Evolutionary conservation across 2,888 invertebrate genomes (phyloP), one percentile per base, ranked within the genome.

Genomic region (Zaprionus bogoriensis): DNA sequence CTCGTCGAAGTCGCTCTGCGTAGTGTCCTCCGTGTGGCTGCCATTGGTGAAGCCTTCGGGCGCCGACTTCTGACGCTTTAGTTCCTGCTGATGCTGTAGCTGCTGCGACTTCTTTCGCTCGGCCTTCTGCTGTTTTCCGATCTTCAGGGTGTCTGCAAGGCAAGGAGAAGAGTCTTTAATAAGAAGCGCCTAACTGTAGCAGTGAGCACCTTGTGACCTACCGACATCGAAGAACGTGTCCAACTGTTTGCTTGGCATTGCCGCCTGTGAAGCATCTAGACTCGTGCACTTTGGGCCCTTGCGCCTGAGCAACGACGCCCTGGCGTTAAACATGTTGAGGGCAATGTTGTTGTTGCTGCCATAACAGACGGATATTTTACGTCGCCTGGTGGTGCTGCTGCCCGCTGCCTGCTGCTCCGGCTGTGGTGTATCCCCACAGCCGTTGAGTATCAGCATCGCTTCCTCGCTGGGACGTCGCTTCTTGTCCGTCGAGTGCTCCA

Each of bases 391-490:
- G 38, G 38, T 46, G 54, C 22, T 10, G 20, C 50, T 58, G 7
- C 23, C 27, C 3, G 22, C 27, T 5, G 42, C 28, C 1, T 17
- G 42, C 5, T 25, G 47, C 5, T 30, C 14, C 10, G 19, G 12
- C 36, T 19, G 4, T 0, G 61, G 17, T 6, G 30, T 48, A 6
- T 90, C 91, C 3, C 91, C 91, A 6, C 90, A 91, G 0, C 92
- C 92, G 52, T 93, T 93, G 17, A 92, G 91, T 53, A 93, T 93
- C 73, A 93, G 92, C 85, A 94, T 90, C 0, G 94, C 94, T 83
- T 95, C 94, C 79, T 96, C 96, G 84, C 96, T 96, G 0, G 96
- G 96, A 46, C 96, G 91, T 23, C 94, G 93, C 30, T 74, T 67
- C 25, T 82, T 89, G 3, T 51, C 67, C 14, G 79, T 69, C 20